These are phyloP conservation scores for Tribolium castaneum DNA, from an alignment of 1,140 invertebrate genomes.

Conservation along the genomic window DNA sequence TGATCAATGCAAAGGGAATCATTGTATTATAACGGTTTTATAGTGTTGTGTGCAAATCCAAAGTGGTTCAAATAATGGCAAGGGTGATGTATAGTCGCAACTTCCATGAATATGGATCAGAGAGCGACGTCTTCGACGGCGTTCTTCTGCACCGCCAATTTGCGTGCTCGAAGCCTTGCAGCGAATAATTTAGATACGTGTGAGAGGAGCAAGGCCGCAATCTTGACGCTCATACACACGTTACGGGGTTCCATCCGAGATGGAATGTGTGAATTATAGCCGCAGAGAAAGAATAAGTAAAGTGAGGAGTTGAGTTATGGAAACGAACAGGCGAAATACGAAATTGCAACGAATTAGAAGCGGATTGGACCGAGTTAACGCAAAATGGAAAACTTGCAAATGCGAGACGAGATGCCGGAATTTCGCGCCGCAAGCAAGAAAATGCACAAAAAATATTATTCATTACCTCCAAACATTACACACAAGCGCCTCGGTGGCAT, in stretches of 20 bases:
- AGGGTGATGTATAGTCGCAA: conserved; percentile 13
- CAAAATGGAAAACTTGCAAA: neutral
- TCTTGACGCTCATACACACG: neutral
- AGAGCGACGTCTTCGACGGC: neutral
- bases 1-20: conserved; percentile 41
- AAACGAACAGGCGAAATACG: conserved; percentile 2
- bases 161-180: conserved; percentile 2
- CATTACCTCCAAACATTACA: no score
- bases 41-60: conserved; percentile 36
- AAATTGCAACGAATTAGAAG: neutral
- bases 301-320: conserved; percentile 22
- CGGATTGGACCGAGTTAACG: neutral
- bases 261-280: conserved; percentile 25
- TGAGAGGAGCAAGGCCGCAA: neutral
- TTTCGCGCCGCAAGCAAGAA: neutral
- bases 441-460: neutral
- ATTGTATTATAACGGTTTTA: conserved; percentile 43
- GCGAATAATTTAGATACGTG: conserved; percentile 8
- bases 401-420: neutral
- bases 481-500: no score
- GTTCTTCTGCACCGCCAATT: conserved; percentile 2
- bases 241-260: neutral
- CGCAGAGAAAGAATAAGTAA: conserved; percentile 18
- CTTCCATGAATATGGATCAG: conserved; percentile 15
- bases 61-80: conserved; percentile 36